These are phyloP conservation scores for Boloria euphrosyne DNA, from an alignment of 2,888 invertebrate genomes.

Conservation along the genomic window DNA sequence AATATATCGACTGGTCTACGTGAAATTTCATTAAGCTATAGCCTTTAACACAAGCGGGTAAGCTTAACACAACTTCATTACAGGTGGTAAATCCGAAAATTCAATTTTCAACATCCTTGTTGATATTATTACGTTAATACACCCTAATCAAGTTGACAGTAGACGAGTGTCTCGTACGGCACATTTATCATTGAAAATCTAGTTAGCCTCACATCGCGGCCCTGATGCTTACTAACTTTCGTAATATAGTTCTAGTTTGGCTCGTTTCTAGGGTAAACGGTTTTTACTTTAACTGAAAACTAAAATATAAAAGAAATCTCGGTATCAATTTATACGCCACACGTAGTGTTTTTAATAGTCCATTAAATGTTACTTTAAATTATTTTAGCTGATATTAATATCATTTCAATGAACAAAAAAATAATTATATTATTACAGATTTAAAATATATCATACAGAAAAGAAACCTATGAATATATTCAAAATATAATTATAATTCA, in stretches of 20 bases:
- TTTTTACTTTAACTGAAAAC: slow-evolving; percentile 1
- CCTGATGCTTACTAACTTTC: slow-evolving; percentile 32
- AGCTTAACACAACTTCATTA: slow-evolving; percentile 20
- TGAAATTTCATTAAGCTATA: slow-evolving; percentile 42
- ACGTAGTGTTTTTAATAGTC: too few species aligned
- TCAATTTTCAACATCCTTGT: slow-evolving; percentile 58
- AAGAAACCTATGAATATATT: slow-evolving; percentile 2
- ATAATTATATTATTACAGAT: not conserved
- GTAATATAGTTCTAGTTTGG: slow-evolving; percentile 28
- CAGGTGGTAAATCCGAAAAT: slow-evolving; percentile 52
- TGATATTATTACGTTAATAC: slow-evolving; percentile 63
- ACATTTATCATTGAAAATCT: slow-evolving; percentile 45
- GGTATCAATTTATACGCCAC: too few species aligned
- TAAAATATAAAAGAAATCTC: too few species aligned
- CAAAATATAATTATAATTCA: slow-evolving; percentile 7
- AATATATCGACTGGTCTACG: slow-evolving; percentile 35
- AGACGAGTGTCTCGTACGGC: slow-evolving; percentile 36
- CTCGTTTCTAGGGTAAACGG: slow-evolving; percentile 9
- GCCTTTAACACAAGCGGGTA: slow-evolving; percentile 28
- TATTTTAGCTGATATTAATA: too few species aligned
- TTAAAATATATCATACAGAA: not conserved
- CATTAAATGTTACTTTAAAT: too few species aligned
- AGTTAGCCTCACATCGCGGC: slow-evolving; percentile 37
- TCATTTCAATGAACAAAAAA: too few species aligned
- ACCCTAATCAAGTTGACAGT: slow-evolving; percentile 56